These are phyloP conservation scores for Protula sp. DNA, from an alignment of 2,888 invertebrate species.

Conservation along the genomic window DNA sequence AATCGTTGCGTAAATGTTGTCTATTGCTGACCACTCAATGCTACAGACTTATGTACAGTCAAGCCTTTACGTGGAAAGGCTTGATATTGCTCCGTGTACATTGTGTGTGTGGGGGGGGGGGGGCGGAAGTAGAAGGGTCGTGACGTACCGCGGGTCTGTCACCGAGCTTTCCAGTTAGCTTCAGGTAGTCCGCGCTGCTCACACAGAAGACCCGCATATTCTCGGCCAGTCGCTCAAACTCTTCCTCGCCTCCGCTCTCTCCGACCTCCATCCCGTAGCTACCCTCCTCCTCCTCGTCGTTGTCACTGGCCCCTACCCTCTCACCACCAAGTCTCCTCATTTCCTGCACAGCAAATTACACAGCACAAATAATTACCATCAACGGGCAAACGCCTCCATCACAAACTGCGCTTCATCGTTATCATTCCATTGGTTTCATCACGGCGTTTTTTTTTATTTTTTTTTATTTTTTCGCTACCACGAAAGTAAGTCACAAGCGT, in stretches of 20 bases:
- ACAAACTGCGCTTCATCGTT: not conserved
- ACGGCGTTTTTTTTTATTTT: too few species aligned
- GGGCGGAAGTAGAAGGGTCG: too few species aligned
- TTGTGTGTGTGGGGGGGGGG: too few species aligned
- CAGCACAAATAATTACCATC: too few species aligned
- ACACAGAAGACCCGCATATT: conserved; percentile 38
- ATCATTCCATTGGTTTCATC: too few species aligned
- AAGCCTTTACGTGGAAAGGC: too few species aligned
- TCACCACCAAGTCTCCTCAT: not conserved
- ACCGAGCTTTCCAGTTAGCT: conserved; percentile 29
- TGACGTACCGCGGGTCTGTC: too few species aligned
- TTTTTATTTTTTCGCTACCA: too few species aligned
- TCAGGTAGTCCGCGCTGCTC: conserved; percentile 36
- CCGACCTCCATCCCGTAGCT: conserved; percentile 27
- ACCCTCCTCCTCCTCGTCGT: conserved; percentile 17
- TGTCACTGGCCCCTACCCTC: not conserved
- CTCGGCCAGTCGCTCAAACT: conserved; percentile 23
- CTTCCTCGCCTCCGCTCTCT: conserved; percentile 22
- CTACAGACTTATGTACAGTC: too few species aligned
- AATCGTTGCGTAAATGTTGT: too few species aligned
- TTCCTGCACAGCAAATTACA: not conserved
- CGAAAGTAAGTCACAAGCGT: conserved; percentile 2
- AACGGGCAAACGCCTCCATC: not conserved
- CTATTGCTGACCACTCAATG: too few species aligned
- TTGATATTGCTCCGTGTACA: too few species aligned